Conservation (phyloP, 2,113 vertebrate species). For the Chlorodrepanis virens region DNA sequence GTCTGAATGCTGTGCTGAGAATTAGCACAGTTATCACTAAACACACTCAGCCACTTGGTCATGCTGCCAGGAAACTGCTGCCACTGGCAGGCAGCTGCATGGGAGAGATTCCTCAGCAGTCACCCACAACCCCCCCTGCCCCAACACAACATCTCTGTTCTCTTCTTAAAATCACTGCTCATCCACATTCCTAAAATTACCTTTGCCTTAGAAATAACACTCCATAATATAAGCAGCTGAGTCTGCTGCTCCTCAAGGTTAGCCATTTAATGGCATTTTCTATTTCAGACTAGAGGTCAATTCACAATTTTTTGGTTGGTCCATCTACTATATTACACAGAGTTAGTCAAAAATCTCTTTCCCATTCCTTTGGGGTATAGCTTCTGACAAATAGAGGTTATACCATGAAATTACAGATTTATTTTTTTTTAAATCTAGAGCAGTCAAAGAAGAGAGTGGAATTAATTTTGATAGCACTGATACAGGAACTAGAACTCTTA, state of each 20-base stretch:
- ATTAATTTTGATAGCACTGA: not conserved
- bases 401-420: not conserved
- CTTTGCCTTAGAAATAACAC: not conserved
- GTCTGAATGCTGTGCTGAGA: not conserved
- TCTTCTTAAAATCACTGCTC: not conserved
- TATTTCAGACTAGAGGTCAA: slow-evolving; percentile 5
- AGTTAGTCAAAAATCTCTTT: not conserved
- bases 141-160: not conserved
- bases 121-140: not conserved
- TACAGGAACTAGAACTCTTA: not conserved
- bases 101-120: not conserved
- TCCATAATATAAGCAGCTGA: not conserved
- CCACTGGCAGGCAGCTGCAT: not conserved
- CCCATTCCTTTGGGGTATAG: not conserved
- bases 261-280: slow-evolving; percentile 3
- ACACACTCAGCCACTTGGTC: not conserved
- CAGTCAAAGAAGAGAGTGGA: not conserved
- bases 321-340: not conserved
- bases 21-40: not conserved
- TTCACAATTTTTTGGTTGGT: not conserved
- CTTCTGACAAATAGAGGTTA: not conserved
- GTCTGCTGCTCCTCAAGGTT: not conserved
- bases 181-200: not conserved
- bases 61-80: not conserved
- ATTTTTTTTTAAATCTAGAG: not conserved